These are phyloP conservation scores for Homalodisca vitripennis DNA, from an alignment of 1,140 invertebrate species.

Conservation along the genomic window DNA sequence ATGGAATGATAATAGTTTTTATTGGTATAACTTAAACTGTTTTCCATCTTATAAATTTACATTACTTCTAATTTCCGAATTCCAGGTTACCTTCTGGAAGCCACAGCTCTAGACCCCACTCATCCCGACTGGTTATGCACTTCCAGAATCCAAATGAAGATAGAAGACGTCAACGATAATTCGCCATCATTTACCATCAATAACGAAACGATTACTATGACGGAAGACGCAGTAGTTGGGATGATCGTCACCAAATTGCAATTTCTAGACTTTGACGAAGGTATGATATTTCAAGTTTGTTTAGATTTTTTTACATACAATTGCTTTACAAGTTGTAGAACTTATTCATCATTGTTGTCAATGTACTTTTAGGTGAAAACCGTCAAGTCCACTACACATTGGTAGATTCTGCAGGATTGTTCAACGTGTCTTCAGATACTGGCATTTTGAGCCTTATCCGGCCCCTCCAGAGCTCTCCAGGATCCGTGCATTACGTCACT, in stretches of 20 bases:
- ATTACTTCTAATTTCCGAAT: no score
- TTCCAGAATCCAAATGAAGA: constrained; percentile 60
- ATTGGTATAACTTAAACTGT: no score
- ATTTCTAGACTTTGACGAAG: constrained; percentile 7
- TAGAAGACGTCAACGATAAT: constrained; percentile 87
- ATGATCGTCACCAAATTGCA: constrained; percentile 2
- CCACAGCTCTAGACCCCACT: background rate
- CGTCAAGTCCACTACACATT: background rate
- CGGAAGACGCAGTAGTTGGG: constrained; percentile 5
- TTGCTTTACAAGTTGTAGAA: no score
- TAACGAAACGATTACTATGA: constrained; percentile 49
- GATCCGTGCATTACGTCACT: constrained; percentile 9
- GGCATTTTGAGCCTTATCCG: background rate
- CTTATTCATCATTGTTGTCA: no score
- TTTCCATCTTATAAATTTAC: no score
- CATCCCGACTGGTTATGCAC: background rate
- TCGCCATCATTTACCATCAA: constrained; percentile 65
- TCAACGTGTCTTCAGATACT: constrained; percentile 1
- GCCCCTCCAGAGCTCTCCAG: background rate
- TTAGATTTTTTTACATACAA: no score
- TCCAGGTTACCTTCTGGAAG: background rate
- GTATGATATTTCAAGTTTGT: background rate
- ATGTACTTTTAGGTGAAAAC: background rate
- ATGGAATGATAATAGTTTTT: no score
- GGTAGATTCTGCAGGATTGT: background rate